A percentile compares a stretch with the other conserved stretches of the same genome.
phyloP scores from a whole-genome alignment of 35 echinoderm and acorn worm species.

The Heliocidaris erythrogramma region DNA sequence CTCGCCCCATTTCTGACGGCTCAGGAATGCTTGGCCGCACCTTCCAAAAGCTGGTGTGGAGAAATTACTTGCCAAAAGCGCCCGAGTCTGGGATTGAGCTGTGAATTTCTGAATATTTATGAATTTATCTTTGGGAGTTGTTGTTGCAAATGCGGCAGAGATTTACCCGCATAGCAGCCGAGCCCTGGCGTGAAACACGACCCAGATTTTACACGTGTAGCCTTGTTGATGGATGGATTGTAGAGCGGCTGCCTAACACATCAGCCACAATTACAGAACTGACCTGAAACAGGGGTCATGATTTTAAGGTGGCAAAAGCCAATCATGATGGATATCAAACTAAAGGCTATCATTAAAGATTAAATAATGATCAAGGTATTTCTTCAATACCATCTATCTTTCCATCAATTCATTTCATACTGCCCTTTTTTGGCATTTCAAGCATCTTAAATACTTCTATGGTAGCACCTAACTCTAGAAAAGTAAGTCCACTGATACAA shows the following conservation, averaged over 20 bases:
- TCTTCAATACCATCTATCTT: background rate
- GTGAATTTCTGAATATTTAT: constrained; percentile 43
- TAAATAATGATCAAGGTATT: background rate
- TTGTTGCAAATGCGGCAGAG: constrained; percentile 38
- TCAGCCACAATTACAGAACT: background rate
- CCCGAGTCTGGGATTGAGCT: background rate
- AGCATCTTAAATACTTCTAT: too few relatives aligned
- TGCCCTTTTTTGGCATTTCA: background rate
- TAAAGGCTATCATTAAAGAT: background rate
- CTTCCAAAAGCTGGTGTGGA: background rate
- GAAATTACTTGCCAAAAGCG: constrained; percentile 17
- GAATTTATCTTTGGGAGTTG: constrained; percentile 41
- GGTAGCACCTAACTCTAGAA: too few relatives aligned
- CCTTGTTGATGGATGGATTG: constrained; percentile 26
- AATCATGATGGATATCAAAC: background rate
- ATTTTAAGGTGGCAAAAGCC: background rate
- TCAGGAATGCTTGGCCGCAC: background rate
- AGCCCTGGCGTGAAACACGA: constrained; percentile 2
- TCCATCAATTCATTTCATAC: background rate
- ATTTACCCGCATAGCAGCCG: constrained; percentile 22
- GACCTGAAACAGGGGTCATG: background rate
- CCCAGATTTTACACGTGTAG: constrained; percentile 39
- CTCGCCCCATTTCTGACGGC: constrained; percentile 20
- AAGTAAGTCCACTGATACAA: too few relatives aligned
- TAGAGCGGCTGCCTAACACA: constrained; percentile 1